A percentile compares a stretch with the other conserved stretches of the same genome.
These are phyloP conservation scores for Amphiprion percula DNA, from an alignment of 2,113 vertebrate species.

Conservation along the genomic window DNA sequence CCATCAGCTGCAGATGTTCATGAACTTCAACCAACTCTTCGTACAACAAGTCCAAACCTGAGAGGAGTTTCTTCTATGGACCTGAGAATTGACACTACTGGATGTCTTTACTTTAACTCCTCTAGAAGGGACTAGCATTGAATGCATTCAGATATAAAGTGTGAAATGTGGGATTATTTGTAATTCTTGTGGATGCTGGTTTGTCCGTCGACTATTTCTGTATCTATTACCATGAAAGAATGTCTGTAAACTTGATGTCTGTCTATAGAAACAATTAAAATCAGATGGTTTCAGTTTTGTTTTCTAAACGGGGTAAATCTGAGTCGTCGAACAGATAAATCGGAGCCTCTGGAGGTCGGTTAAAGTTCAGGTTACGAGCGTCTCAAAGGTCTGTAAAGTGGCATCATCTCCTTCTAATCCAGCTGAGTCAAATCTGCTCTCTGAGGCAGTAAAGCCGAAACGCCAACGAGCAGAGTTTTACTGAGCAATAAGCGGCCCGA, in stretches of 20 bases:
- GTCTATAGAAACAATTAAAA: background rate
- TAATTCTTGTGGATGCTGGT: background rate
- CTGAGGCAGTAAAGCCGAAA: background rate
- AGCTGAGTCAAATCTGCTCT: conserved; percentile 13
- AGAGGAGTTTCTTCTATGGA: too few relatives aligned
- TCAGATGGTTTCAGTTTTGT: too few relatives aligned
- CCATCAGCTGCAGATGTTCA: too few relatives aligned
- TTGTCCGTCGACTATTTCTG: background rate
- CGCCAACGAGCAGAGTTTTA: background rate
- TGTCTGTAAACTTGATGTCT: background rate
- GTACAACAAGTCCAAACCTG: too few relatives aligned
- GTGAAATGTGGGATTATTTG: background rate
- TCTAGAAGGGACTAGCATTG: too few relatives aligned
- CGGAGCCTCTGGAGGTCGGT: background rate
- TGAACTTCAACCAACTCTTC: too few relatives aligned
- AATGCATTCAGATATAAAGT: background rate
- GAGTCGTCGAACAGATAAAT: background rate
- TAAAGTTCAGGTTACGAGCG: background rate
- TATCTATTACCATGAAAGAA: conserved; percentile 17
- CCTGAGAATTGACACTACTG: too few relatives aligned
- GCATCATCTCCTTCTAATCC: background rate
- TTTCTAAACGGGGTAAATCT: too few relatives aligned
- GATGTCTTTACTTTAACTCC: too few relatives aligned
- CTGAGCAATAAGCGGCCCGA: conserved; percentile 8
- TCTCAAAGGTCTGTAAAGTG: background rate